Evolutionary conservation across 2,113 vertebrate species (phyloP).

Genomic region (Macquaria australasica): DNA sequence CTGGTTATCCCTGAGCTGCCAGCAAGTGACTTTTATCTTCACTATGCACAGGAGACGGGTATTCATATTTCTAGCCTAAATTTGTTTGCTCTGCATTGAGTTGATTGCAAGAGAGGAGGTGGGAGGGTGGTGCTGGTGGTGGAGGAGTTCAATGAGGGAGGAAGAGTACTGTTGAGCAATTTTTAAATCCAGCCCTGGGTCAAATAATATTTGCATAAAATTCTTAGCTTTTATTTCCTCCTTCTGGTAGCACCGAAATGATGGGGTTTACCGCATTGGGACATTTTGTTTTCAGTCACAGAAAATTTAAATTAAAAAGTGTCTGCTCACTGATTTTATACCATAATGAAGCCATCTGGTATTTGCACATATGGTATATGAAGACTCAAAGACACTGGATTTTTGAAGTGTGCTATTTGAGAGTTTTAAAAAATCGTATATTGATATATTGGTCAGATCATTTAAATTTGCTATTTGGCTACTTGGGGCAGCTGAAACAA

Average conservation of each 20-base stretch:
- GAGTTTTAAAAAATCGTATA: background rate
- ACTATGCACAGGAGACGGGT: slow-evolving; percentile 49
- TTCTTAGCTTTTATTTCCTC: slow-evolving; percentile 28
- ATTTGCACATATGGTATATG: background rate
- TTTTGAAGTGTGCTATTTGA: background rate
- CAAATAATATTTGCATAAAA: slow-evolving; percentile 42
- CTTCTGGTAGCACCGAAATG: background rate
- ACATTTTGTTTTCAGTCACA: slow-evolving; percentile 29
- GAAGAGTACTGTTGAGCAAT: background rate
- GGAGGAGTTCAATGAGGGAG: slow-evolving; percentile 9
- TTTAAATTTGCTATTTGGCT: background rate
- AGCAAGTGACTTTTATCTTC: slow-evolving; percentile 71
- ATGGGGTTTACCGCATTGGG: background rate
- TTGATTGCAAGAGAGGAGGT: slow-evolving; percentile 16
- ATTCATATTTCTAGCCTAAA: slow-evolving; percentile 63
- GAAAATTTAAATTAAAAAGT: slow-evolving; percentile 4
- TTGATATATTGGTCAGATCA: background rate
- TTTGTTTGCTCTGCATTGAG: slow-evolving; percentile 34
- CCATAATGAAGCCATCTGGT: slow-evolving; percentile 10
- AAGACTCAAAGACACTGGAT: background rate
- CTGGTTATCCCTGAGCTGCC: slow-evolving; percentile 71
- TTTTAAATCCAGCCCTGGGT: slow-evolving; percentile 35
- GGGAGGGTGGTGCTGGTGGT: background rate
- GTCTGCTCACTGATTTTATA: slow-evolving; percentile 1
- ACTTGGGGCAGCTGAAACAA: background rate